Evolutionary conservation across 1,140 invertebrate genomes (phyloP).

Genomic region (Drosophila lacteicornis): DNA sequence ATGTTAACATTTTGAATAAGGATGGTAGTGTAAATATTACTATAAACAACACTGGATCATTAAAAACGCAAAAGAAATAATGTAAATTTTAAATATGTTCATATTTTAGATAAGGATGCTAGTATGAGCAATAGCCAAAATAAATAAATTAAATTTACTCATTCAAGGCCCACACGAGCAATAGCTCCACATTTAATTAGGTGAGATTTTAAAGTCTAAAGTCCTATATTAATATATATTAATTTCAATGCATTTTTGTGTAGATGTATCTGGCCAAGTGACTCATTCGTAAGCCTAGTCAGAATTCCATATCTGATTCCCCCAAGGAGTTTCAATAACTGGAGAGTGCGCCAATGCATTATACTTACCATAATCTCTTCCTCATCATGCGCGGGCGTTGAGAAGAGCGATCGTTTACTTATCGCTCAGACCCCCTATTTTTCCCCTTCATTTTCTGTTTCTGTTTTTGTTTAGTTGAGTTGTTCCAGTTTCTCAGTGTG

Average conservation of each 20-base stretch:
- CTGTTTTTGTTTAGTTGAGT: slow-evolving; percentile 15
- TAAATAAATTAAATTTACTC: too few relatives aligned
- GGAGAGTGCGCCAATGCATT: slow-evolving; percentile 15
- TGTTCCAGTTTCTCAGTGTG: slow-evolving; percentile 61
- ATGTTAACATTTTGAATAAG: too few relatives aligned
- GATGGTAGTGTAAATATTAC: too few relatives aligned
- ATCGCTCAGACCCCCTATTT: slow-evolving; percentile 15
- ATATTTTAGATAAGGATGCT: too few relatives aligned
- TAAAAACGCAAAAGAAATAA: too few relatives aligned
- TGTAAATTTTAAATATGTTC: too few relatives aligned
- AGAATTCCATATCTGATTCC: neutral
- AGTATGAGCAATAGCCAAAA: too few relatives aligned
- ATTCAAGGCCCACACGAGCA: too few relatives aligned
- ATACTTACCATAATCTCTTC: slow-evolving; percentile 13
- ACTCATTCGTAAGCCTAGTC: neutral
- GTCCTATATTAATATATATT: too few relatives aligned
- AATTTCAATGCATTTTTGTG: neutral
- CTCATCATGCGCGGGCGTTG: slow-evolving; percentile 27
- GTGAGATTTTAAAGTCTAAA: neutral
- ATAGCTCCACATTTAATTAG: too few relatives aligned
- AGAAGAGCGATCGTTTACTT: slow-evolving; percentile 44
- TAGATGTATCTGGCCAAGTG: neutral
- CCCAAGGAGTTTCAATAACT: neutral
- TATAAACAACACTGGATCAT: too few relatives aligned
- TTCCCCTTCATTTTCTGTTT: neutral